Evolutionary conservation across 2,888 invertebrate species (phyloP).

Genomic region (Zhuqinia jingwanae): DNA sequence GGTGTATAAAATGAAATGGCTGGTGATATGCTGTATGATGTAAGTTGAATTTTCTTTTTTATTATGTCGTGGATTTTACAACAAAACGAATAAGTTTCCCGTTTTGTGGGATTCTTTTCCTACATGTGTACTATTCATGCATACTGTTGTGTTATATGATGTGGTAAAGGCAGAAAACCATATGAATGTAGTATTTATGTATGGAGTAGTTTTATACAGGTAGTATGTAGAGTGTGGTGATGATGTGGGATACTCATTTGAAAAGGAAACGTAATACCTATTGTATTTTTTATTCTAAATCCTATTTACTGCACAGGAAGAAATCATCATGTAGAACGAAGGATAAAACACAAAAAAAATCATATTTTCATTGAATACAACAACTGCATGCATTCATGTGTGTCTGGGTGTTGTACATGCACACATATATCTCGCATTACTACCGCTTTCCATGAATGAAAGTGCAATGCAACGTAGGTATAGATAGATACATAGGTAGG

Average conservation of each 20-base stretch:
- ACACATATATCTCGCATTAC: neutral
- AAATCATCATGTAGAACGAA: neutral
- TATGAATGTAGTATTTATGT: too few relatives aligned
- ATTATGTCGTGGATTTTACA: neutral
- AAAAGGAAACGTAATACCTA: conserved; percentile 1
- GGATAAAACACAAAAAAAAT: neutral
- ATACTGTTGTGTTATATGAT: neutral
- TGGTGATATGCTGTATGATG: too few relatives aligned
- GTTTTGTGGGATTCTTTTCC: neutral
- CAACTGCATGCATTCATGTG: neutral
- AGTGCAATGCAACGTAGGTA: conserved; percentile 20
- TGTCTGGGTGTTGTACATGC: too few relatives aligned
- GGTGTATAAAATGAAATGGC: conserved; percentile 34
- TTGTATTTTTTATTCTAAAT: neutral
- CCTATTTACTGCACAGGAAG: neutral
- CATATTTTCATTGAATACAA: neutral
- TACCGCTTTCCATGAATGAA: neutral
- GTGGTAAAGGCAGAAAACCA: neutral
- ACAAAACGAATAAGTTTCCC: neutral
- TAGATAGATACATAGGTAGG: too few relatives aligned
- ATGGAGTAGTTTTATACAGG: neutral
- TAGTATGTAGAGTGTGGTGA: neutral
- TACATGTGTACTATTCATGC: neutral
- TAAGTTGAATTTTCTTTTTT: neutral
- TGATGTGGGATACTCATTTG: neutral